Evolutionary conservation across 53 echinoderm and acorn worm genomes (phyloP).

Genomic region (Apostichopus leukothele): DNA sequence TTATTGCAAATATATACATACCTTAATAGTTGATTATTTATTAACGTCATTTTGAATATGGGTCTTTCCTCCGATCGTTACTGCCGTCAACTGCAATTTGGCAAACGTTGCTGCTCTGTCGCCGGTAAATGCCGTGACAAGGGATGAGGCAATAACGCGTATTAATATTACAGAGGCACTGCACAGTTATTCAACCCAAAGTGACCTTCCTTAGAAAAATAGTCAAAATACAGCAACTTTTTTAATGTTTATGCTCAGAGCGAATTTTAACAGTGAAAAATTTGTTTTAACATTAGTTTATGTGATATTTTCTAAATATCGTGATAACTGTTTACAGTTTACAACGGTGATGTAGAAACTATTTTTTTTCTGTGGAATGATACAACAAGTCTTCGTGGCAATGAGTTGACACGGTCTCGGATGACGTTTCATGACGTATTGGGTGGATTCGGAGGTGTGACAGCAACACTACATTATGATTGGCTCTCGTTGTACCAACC

Average conservation of each 20-base stretch:
- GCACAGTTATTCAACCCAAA: background rate
- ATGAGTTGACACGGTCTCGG: background rate
- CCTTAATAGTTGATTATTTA: conserved; percentile 36
- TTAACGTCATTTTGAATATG: background rate
- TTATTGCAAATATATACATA: background rate
- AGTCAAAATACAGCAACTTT: too few relatives aligned
- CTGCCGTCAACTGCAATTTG: background rate
- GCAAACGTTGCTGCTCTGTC: background rate
- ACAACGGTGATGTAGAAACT: too few relatives aligned
- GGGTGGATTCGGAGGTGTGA: conserved; percentile 42
- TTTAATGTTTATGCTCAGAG: too few relatives aligned
- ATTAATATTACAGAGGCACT: background rate
- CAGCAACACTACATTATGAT: background rate
- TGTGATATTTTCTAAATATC: background rate
- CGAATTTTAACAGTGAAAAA: too few relatives aligned
- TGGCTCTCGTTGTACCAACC: background rate
- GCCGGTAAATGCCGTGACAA: background rate
- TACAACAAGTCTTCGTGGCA: background rate
- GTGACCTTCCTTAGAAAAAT: background rate
- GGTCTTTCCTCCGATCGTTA: background rate
- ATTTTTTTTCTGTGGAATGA: background rate
- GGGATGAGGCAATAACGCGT: conserved; percentile 33
- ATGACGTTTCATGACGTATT: conserved; percentile 12
- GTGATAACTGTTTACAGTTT: too few relatives aligned
- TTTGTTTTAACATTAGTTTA: background rate